Evolutionary conservation across 2,797 vertebrate species (phyloP).

Genomic region (Scyliorhinus canicula): DNA sequence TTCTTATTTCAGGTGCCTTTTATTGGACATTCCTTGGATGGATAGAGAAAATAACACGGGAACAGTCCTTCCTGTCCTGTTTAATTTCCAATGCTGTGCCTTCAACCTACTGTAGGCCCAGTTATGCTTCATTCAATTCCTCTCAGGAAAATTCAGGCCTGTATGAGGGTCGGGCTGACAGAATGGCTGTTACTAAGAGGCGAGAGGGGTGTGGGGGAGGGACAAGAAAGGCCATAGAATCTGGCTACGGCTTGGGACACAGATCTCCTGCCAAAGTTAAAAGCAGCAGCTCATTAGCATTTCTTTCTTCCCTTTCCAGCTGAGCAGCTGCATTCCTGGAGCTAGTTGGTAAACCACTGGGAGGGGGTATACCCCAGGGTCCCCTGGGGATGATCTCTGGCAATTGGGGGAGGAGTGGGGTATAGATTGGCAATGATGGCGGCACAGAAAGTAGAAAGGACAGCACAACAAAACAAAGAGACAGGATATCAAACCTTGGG

Average conservation of each 20-base stretch:
- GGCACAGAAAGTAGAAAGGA: too few relatives aligned
- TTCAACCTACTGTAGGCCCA: neutral
- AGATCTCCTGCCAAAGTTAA: neutral
- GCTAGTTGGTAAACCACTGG: neutral
- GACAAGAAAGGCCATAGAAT: neutral
- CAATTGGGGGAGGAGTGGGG: conserved; percentile 46
- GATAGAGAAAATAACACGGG: neutral
- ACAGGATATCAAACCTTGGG: neutral
- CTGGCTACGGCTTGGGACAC: neutral
- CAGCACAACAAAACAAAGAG: too few relatives aligned
- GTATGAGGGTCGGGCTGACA: neutral
- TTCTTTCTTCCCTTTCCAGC: neutral
- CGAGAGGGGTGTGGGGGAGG: neutral
- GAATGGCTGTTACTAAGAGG: neutral
- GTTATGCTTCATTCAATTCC: neutral
- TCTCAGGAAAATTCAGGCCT: neutral
- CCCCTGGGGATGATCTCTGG: neutral
- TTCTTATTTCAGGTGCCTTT: neutral
- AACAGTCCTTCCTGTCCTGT: neutral
- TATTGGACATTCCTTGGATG: neutral
- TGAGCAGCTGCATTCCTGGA: neutral
- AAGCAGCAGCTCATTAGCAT: neutral
- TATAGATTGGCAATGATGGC: too few relatives aligned
- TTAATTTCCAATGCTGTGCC: neutral
- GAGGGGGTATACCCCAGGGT: neutral